Conservation (phyloP, 2,888 invertebrate genomes). For the Spatulosminthurus flaviceps region DNA sequence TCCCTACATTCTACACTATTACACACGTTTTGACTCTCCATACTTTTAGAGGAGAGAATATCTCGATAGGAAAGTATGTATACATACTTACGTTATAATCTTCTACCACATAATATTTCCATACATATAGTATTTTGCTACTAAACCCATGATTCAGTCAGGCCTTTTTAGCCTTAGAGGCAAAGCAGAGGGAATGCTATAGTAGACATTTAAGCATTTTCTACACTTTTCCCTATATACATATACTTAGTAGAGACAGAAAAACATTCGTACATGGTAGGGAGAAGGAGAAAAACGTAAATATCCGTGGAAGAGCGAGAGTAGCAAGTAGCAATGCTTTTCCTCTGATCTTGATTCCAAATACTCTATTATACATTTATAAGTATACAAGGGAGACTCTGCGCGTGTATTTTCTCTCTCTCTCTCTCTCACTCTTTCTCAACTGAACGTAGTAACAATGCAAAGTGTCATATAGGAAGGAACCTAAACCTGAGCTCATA, state of each 20-base stretch:
- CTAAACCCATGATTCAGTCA: constrained; percentile 5
- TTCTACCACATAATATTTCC: too few species aligned
- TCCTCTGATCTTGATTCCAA: constrained; percentile 2
- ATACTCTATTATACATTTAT: constrained; percentile 2
- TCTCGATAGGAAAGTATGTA: too few species aligned
- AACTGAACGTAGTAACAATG: constrained; percentile 9
- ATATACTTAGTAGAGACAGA: not conserved
- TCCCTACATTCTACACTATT: too few species aligned
- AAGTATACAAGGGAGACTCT: not conserved
- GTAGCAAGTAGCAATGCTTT: constrained; percentile 12
- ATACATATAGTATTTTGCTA: not conserved
- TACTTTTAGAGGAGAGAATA: too few species aligned
- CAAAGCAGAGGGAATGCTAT: not conserved
- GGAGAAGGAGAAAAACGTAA: not conserved
- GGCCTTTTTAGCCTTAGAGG: not conserved
- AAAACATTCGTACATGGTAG: not conserved
- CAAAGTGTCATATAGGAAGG: not conserved
- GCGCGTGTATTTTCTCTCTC: constrained; percentile 5
- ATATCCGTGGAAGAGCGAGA: constrained; percentile 3
- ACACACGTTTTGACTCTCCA: too few species aligned
- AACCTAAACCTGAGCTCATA: not conserved
- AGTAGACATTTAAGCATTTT: not conserved
- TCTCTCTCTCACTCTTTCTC: not conserved
- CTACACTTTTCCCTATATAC: not conserved
- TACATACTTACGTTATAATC: too few species aligned